Percentiles rank a stretch among this genome's conserved stretches.
These are phyloP conservation scores for Drosophila yakuba DNA, from an alignment of 1,140 invertebrate species.

Conservation along the genomic window DNA sequence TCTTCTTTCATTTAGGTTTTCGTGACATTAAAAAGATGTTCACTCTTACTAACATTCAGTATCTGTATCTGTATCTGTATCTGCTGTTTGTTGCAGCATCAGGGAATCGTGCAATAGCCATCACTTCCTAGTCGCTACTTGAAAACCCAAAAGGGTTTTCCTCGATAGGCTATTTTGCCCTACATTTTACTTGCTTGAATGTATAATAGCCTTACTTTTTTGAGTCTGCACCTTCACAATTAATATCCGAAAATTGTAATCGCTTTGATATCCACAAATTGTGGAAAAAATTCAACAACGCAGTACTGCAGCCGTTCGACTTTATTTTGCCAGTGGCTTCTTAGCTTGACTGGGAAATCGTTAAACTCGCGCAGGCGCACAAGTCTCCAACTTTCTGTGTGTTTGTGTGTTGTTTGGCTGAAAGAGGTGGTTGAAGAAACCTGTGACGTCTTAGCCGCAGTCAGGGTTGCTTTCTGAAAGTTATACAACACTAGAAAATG, in stretches of 20 bases:
- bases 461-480: background rate
- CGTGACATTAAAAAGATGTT: no score
- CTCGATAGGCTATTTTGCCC: no score
- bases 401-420: constrained; percentile 51
- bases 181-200: background rate
- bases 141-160: background rate
- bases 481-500: constrained; percentile 37
- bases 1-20: no score
- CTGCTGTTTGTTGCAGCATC: constrained; percentile 6
- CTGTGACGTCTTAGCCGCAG: constrained; percentile 54
- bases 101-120: background rate
- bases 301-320: constrained; percentile 55
- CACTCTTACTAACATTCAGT: background rate
- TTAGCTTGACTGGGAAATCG: constrained; percentile 57
- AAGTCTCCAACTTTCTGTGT: constrained; percentile 32
- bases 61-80: background rate
- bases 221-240: background rate
- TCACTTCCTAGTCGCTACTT: background rate
- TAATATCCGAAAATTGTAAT: background rate
- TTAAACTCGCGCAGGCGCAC: constrained; percentile 66
- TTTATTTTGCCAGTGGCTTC: constrained; percentile 65
- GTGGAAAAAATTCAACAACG: constrained; percentile 47
- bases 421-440: constrained; percentile 45
- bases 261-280: constrained; percentile 1
- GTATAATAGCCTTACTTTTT: constrained; percentile 23